Percentiles rank a stretch among this genome's conserved stretches.
These are phyloP conservation scores for Melinopterus prodromus DNA, from an alignment of 2,888 invertebrate genomes.

Conservation along the genomic window DNA sequence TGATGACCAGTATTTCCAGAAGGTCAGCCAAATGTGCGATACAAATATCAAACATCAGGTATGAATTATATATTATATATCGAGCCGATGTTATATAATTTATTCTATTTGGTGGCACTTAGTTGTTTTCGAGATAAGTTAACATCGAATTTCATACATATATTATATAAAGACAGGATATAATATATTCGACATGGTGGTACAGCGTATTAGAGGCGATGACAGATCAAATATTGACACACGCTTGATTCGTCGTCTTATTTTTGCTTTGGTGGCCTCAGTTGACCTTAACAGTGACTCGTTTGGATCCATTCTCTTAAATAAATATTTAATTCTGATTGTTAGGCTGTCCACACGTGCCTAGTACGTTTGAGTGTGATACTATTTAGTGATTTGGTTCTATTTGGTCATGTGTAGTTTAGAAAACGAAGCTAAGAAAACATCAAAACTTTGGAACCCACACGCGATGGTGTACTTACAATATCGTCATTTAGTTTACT, in stretches of 20 bases:
- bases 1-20: not conserved
- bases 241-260: not conserved
- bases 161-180: not conserved
- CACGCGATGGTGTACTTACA: too few relatives aligned
- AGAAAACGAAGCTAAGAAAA: not conserved
- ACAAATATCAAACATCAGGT: not conserved
- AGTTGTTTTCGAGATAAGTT: too few relatives aligned
- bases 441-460: too few relatives aligned
- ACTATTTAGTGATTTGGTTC: not conserved
- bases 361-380: not conserved
- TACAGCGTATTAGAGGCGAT: not conserved
- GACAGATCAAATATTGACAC: conserved; percentile 12
- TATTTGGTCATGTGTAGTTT: not conserved
- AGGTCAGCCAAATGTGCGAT: not conserved
- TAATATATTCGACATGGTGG: conserved; percentile 7
- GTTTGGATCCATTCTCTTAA: not conserved
- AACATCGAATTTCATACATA: too few relatives aligned
- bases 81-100: not conserved
- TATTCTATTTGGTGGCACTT: too few relatives aligned
- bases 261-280: not conserved
- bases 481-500: too few relatives aligned
- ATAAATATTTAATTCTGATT: not conserved
- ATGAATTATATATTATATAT: conserved; percentile 10
- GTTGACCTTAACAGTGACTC: not conserved
- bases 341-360: not conserved